phyloP scores from a whole-genome alignment of 2,113 vertebrate genomes.

The Colinus virginianus region DNA sequence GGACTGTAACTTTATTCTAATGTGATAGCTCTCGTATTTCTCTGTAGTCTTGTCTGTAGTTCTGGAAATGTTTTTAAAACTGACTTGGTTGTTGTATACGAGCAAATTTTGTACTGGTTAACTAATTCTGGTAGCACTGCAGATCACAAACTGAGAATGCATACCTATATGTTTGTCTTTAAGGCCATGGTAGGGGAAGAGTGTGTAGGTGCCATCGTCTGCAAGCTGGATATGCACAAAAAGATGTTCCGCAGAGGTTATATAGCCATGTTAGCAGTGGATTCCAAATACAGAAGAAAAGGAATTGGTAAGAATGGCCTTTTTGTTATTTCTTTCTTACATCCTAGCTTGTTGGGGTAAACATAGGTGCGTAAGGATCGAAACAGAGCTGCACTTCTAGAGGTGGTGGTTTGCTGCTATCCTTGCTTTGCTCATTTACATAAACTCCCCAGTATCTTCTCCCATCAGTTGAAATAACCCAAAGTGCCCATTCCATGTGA shows the following conservation, averaged over 20 bases:
- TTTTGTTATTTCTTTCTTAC: slow-evolving; percentile 24
- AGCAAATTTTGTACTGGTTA: neutral
- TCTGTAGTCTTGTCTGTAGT: neutral
- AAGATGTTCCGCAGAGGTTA: slow-evolving; percentile 99
- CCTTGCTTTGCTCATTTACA: rapidly evolving
- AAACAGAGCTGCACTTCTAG: neutral
- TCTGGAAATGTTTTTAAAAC: neutral
- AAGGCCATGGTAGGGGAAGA: slow-evolving; percentile 99
- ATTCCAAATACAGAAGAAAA: slow-evolving; percentile 99
- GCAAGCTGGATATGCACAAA: slow-evolving; percentile 99
- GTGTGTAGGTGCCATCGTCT: slow-evolving; percentile 99
- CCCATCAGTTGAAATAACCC: slow-evolving; percentile 2
- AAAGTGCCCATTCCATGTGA: neutral
- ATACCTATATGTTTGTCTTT: slow-evolving; percentile 80
- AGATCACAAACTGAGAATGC: slow-evolving; percentile 66
- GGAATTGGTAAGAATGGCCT: slow-evolving; percentile 92
- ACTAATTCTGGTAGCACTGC: slow-evolving; percentile 20
- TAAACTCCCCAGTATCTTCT: neutral
- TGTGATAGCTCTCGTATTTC: neutral
- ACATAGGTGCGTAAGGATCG: slow-evolving; percentile 33
- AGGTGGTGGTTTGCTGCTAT: slow-evolving; percentile 8
- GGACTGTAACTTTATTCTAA: slow-evolving; percentile 5
- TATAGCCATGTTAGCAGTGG: slow-evolving; percentile 99
- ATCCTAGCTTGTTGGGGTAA: neutral
- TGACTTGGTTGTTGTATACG: neutral